phyloP scores from a whole-genome alignment of 2,888 invertebrate genomes.

The Drosophila niveifrons region DNA sequence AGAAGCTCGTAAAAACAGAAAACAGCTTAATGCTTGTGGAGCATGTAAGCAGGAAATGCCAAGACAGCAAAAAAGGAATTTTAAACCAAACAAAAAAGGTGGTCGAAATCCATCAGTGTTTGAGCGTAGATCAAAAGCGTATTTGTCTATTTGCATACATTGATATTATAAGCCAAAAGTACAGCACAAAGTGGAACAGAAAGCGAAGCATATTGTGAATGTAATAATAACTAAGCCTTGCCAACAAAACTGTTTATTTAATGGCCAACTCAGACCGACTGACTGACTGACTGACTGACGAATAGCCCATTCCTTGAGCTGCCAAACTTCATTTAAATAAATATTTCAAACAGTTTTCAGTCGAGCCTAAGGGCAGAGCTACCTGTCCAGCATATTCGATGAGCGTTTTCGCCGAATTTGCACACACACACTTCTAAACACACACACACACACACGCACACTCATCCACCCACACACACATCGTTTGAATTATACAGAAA shows the following conservation, averaged over 20 bases:
- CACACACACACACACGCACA: background rate
- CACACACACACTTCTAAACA: conserved; percentile 1
- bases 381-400: conserved; percentile 64
- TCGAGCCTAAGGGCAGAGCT: conserved; percentile 26
- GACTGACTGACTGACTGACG: background rate
- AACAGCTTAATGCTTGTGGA: background rate
- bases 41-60: conserved; percentile 11
- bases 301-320: conserved; percentile 25
- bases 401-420: conserved; percentile 45
- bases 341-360: conserved; percentile 47
- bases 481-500: conserved; percentile 52
- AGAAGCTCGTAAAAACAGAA: conserved; percentile 1
- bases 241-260: conserved; percentile 40
- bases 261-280: conserved; percentile 6
- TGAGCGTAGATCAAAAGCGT: conserved; percentile 46
- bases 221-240: conserved; percentile 39
- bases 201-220: conserved; percentile 1
- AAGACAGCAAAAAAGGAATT: conserved; percentile 9
- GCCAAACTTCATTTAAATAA: conserved; percentile 53
- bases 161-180: conserved; percentile 33
- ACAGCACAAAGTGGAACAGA: background rate
- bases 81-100: conserved; percentile 3
- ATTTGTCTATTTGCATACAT: conserved; percentile 55
- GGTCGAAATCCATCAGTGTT: background rate
- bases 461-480: background rate